Evolutionary conservation across 2,797 vertebrate genomes (phyloP), one percentile per base, ranked within the genome.

Genomic region (Hapalemur alaotrensis): DNA sequence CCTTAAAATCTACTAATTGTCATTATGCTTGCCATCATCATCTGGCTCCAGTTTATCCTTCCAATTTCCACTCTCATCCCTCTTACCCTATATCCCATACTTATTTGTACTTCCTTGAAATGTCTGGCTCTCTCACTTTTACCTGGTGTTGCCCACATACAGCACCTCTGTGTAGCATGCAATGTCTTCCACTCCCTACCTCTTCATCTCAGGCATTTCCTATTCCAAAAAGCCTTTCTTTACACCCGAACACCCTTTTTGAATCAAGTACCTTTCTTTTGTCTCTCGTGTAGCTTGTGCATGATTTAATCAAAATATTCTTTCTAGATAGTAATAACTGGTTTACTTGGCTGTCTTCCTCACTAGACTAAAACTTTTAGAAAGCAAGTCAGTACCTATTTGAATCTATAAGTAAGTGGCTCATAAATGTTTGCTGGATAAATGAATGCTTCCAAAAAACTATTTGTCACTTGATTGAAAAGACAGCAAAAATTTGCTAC

Each of bases 391-490:
- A 35, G 54, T 75, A 79, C 2, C 1, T 28, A 20, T 61, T 78
- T 46, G 2, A 84, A 41, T 52, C 32, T 15, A 30, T 76, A 85
- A 88, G 57, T 28, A 85, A 12, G 25, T 69, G 1, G 1, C 13
- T 48, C 10, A 38, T 93, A 95, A 35, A 32, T 86, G 8, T 46
- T 84, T 93, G 23, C 70, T 73, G 35, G 17, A 38, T 88, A 86
- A 82, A 80, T 41, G 2, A 92, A 76, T 92, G 17, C 13, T 87
- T 95, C 23, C 43, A 14, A 25, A 57, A 95, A 67, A 8, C 10
- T 70, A 18, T 65, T 67, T 12, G 23, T 75, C 1, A 15, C 9
- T 41, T 93, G 82, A 89, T 87, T 87, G 91, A 80, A 92, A 89
- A 87, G 18, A 63, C 5, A 41, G 18, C 32, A 92, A 57, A 32